phyloP scores from a whole-genome alignment of 2,888 invertebrate species.

The Pandemis corylana region DNA sequence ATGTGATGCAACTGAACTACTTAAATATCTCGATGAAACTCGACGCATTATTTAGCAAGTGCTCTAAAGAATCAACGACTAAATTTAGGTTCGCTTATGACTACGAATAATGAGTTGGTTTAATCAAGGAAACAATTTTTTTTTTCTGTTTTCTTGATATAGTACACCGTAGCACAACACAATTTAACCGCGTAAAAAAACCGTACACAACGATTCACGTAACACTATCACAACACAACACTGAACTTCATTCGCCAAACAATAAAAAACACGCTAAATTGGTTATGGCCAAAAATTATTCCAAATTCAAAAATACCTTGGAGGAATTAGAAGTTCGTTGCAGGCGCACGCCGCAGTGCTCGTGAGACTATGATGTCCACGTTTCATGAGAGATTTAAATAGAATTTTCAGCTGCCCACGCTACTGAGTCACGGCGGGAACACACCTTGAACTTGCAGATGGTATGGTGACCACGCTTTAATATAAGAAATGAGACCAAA shows the following conservation, averaged over 20 bases:
- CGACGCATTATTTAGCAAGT: conserved; percentile 41
- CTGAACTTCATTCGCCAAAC: conserved; percentile 2
- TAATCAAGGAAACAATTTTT: no score
- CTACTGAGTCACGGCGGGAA: conserved; percentile 70
- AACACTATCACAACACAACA: conserved; percentile 20
- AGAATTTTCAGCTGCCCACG: conserved; percentile 80
- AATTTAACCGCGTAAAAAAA: neutral
- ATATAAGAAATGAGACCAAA: neutral
- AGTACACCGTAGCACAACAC: neutral
- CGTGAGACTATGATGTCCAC: conserved; percentile 66
- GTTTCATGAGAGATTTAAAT: conserved; percentile 75
- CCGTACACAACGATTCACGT: neutral
- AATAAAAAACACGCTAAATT: neutral
- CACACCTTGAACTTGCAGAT: conserved; percentile 79
- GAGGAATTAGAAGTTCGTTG: conserved; percentile 69
- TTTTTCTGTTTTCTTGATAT: no score
- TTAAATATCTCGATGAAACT: conserved; percentile 53
- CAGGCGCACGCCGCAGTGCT: conserved; percentile 77
- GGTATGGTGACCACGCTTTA: conserved; percentile 45
- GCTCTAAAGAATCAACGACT: conserved; percentile 51
- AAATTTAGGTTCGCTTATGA: conserved; percentile 40
- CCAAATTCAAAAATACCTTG: conserved; percentile 50
- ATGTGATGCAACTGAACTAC: conserved; percentile 71
- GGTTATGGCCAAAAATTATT: conserved; percentile 25
- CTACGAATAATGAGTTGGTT: no score